Evolutionary conservation across 2,888 invertebrate genomes (phyloP).

Genomic region (Stegana nigrithorax): DNA sequence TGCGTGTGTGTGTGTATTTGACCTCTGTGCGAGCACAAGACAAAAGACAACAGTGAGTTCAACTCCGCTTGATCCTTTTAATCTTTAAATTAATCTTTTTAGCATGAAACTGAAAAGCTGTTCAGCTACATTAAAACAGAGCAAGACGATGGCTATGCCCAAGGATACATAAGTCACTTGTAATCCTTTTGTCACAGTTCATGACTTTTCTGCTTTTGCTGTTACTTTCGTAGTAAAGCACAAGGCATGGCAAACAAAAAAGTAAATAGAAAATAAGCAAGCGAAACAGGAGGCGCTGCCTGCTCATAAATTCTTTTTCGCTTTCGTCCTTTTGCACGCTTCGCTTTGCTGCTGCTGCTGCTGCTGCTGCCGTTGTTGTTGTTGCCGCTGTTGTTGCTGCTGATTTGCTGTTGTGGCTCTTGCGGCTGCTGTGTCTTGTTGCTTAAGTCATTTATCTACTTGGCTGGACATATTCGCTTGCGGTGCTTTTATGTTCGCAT

Average conservation of each 20-base stretch:
- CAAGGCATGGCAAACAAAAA: no score
- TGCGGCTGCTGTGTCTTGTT: background rate
- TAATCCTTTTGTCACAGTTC: constrained; percentile 58
- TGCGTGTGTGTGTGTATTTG: background rate
- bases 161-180: constrained; percentile 42
- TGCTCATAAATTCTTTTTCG: constrained; percentile 44
- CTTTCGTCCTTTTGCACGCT: background rate
- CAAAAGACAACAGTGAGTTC: background rate
- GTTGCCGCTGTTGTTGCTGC: constrained; percentile 1
- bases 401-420: constrained; percentile 14
- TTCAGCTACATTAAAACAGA: background rate
- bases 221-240: no score
- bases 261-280: no score
- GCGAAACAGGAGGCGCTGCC: constrained; percentile 21
- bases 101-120: constrained; percentile 40
- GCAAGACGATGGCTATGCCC: background rate
- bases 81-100: constrained; percentile 56
- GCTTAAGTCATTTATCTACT: background rate
- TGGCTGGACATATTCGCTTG: background rate
- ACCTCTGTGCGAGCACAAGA: background rate
- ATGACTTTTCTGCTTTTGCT: constrained; percentile 53
- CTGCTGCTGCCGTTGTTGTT: background rate
- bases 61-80: constrained; percentile 31
- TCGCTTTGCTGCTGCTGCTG: background rate
- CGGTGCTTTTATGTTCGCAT: background rate